Conservation (phyloP, 2,888 invertebrate genomes). For the Agriopis marginaria region DNA sequence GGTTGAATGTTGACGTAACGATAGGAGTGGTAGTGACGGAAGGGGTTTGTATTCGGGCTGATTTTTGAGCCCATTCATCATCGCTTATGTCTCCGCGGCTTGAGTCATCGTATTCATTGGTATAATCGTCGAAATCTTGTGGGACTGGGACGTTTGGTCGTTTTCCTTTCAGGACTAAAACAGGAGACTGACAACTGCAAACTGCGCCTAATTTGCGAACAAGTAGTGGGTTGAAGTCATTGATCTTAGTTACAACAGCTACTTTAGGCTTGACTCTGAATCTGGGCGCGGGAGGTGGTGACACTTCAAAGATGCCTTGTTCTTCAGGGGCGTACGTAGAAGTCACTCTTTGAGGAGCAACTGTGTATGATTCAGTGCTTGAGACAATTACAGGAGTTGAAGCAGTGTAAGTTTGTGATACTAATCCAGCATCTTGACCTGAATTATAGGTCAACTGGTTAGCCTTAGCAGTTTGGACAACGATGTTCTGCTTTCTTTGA, state of each 20-base stretch:
- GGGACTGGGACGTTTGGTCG: conserved; percentile 67
- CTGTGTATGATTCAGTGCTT: conserved; percentile 60
- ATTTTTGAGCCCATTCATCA: conserved; percentile 63
- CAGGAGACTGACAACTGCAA: conserved; percentile 89
- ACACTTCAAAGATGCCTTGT: conserved; percentile 76
- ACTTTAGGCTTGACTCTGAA: conserved; percentile 80
- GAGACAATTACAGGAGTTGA: conserved; percentile 63
- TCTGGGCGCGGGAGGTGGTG: conserved; percentile 61
- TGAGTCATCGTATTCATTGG: conserved; percentile 62
- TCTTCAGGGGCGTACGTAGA: conserved; percentile 70
- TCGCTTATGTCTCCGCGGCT: conserved; percentile 66
- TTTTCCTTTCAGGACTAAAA: conserved; percentile 80
- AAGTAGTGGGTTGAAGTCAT: conserved; percentile 90
- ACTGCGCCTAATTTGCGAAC: conserved; percentile 91
- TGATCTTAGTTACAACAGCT: conserved; percentile 88
- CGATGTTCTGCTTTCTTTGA: conserved; percentile 71
- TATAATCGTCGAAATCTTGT: conserved; percentile 66
- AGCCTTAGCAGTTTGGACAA: conserved; percentile 73
- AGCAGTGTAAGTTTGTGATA: conserved; percentile 71
- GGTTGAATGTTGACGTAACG: conserved; percentile 75
- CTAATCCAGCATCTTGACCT: conserved; percentile 70
- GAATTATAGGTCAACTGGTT: conserved; percentile 71
- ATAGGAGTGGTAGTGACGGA: conserved; percentile 65
- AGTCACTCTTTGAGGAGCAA: conserved; percentile 57
- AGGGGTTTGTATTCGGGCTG: conserved; percentile 54